Conservation (phyloP, 2,797 vertebrate genomes). For the Hoplostethus mediterraneus region DNA sequence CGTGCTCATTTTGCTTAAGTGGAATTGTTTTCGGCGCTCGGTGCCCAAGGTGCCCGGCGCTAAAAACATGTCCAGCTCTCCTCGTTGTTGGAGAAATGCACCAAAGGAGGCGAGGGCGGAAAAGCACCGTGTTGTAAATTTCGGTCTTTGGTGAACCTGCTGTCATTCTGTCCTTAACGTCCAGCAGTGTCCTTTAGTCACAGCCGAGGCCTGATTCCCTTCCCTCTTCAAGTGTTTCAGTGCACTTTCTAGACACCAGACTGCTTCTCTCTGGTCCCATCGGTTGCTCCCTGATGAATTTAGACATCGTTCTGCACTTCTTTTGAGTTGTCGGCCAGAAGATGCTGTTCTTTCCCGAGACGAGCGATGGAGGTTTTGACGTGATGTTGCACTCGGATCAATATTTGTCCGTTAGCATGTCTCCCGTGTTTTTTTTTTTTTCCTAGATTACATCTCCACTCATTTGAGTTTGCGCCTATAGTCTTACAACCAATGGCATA, state of each 20-base stretch:
- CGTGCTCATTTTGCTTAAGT: not conserved
- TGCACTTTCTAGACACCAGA: conserved; percentile 10
- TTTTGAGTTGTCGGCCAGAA: conserved; percentile 25
- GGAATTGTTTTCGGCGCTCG: not conserved
- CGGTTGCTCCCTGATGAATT: conserved; percentile 5
- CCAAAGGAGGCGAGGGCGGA: not conserved
- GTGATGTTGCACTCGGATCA: not conserved
- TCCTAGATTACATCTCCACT: conserved; percentile 1
- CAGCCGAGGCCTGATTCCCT: conserved; percentile 1
- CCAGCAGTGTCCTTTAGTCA: conserved; percentile 3
- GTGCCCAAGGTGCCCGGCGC: not conserved
- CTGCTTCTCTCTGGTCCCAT: conserved; percentile 9
- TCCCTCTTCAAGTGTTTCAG: conserved; percentile 6
- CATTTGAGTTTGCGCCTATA: not conserved
- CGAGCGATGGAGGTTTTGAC: not conserved
- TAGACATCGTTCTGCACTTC: conserved; percentile 9
- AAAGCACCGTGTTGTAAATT: not conserved
- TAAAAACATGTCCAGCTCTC: not conserved
- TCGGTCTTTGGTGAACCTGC: not conserved
- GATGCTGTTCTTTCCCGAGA: conserved; percentile 6
- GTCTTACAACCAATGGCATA: not conserved
- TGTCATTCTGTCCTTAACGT: not conserved
- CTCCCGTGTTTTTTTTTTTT: not conserved
- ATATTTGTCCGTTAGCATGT: not conserved
- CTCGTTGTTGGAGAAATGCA: not conserved